Base-by-base conservation (phyloP, 1,140 invertebrate genomes). In the Epicauta chinensis region DNA sequence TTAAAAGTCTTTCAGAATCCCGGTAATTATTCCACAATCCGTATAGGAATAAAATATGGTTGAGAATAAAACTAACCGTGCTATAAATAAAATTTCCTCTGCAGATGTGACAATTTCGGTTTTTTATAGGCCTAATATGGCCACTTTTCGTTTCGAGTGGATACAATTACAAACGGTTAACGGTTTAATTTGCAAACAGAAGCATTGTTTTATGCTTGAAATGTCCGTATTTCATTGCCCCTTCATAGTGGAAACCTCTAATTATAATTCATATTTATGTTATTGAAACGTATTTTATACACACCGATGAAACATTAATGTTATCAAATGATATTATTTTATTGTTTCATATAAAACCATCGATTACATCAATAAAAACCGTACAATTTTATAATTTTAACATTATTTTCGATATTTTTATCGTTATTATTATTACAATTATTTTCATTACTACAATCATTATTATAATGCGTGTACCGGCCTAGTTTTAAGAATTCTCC, bases 151-250 rank as follows among this genome's bases (percentile, higher is more conserved):
- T 47, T 38, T 37, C 11, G 45, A 47, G 34, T 37, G 45, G 16
- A 38, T 38, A 47, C 14, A 38, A 47, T 47, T 47, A 47, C 45
- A 47, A 23, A 17, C 45, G 23, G 34, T 47, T 47, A 47, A 47
- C 45, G 45, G 34, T 47, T 47, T 47, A 37, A 47, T 47, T 47
- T 47, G 35, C 45, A 47, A 47, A 38, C 34, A 47, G 16, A 47
- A 47, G 35, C 45, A 38, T 37, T 47, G 45, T 47, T 47, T 23
- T 16, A 47, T 47, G 45, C 45, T 37, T 29, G 45, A 47, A 16
- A 46, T 35, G 43, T 35, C 11, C 43, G 31, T 46, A 46, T 35
- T 46, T 46, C 36, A 15, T 47, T 16, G 23, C 16, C 38, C 35
- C 14, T 38, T 47, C 31, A 17, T 16, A 23, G 12, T 12, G 13